phyloP scores from a whole-genome alignment of 2,888 invertebrate genomes.

The Xestoiulus laeticollis region DNA sequence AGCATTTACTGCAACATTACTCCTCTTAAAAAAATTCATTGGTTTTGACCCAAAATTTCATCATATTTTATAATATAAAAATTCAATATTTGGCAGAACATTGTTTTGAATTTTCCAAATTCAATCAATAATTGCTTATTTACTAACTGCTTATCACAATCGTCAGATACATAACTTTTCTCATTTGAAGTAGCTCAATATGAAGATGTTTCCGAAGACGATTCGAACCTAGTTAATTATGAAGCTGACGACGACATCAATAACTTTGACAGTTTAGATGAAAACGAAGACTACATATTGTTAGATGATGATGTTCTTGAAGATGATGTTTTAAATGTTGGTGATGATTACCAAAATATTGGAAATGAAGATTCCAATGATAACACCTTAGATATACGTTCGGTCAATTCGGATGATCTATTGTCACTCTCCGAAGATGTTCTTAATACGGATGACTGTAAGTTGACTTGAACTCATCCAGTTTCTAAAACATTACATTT shows the following conservation, averaged over 20 bases:
- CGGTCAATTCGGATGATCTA: neutral
- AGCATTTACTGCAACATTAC: too few species aligned
- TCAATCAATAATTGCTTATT: too few species aligned
- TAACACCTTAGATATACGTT: neutral
- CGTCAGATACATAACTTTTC: neutral
- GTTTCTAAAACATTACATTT: neutral
- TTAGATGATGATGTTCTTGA: neutral
- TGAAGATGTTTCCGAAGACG: neutral
- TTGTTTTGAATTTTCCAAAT: too few species aligned
- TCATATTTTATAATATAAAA: too few species aligned
- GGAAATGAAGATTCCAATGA: neutral
- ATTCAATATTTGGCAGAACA: too few species aligned
- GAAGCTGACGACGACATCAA: neutral
- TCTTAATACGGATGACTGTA: neutral
- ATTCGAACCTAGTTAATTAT: neutral
- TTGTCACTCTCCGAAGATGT: neutral
- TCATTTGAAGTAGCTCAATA: neutral
- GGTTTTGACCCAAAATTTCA: too few species aligned
- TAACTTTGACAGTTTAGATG: too few species aligned
- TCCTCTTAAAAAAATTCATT: too few species aligned
- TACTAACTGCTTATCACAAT: too few species aligned
- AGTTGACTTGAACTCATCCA: neutral
- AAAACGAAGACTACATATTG: slow-evolving; percentile 20
- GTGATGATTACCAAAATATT: neutral
- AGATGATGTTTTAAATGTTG: neutral